These are phyloP conservation scores for Flexamia atlantica DNA, from an alignment of 2,888 invertebrate genomes.

Conservation along the genomic window DNA sequence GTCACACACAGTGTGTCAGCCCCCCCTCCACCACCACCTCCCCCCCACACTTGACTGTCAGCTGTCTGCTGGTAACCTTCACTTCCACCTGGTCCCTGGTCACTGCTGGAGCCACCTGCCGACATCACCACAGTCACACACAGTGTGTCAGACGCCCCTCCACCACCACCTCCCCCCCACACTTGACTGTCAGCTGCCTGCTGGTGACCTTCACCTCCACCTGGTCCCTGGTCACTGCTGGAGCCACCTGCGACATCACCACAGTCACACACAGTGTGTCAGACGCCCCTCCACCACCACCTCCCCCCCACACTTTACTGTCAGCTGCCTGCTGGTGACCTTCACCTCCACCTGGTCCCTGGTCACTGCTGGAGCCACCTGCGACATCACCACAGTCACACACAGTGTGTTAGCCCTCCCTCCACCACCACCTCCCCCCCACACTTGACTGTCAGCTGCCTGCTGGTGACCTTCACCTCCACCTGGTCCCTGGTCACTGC, in stretches of 20 bases:
- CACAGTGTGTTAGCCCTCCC: conserved; percentile 78
- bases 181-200: conserved; percentile 78
- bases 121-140: conserved; percentile 79
- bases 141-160: conserved; percentile 78
- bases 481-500: conserved; percentile 69
- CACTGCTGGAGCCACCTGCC: conserved; percentile 67
- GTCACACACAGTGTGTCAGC: conserved; percentile 78
- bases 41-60: conserved; percentile 80
- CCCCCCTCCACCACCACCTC: conserved; percentile 79
- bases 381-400: no score
- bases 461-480: conserved; percentile 70
- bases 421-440: conserved; percentile 78
- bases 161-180: conserved; percentile 78
- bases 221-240: conserved; percentile 69
- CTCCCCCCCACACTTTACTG: conserved; percentile 79
- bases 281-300: conserved; percentile 80
- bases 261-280: conserved; percentile 77
- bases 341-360: conserved; percentile 68
- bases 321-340: conserved; percentile 74
- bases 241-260: conserved; percentile 69
- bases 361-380: conserved; percentile 67
- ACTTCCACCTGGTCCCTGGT: conserved; percentile 68
- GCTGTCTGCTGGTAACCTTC: conserved; percentile 72
- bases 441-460: conserved; percentile 78
- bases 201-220: conserved; percentile 70